Evolutionary conservation across 2,888 invertebrate genomes (phyloP).

Genomic region (Caenorhabditis sp.): DNA sequence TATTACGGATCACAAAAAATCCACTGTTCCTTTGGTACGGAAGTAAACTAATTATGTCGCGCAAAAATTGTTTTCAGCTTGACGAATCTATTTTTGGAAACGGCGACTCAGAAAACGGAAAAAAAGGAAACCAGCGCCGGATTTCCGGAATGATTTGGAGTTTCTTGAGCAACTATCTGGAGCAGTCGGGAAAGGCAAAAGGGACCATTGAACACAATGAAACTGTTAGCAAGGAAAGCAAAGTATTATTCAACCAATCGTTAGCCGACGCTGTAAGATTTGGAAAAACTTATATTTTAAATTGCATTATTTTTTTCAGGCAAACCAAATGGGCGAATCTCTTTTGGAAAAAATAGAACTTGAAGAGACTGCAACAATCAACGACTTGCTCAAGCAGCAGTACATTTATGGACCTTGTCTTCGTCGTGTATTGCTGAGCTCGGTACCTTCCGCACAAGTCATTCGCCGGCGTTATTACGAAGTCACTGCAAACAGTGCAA

Average conservation of each 20-base stretch:
- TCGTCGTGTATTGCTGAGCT: constrained; percentile 6
- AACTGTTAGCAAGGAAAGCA: background rate
- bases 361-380: constrained; percentile 10
- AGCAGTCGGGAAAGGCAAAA: background rate
- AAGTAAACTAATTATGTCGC: too few relatives aligned
- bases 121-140: constrained; percentile 7
- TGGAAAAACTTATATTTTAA: too few relatives aligned
- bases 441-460: background rate
- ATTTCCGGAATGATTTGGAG: constrained; percentile 36
- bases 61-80: too few relatives aligned
- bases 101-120: constrained; percentile 4
- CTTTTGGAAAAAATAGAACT: background rate
- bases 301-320: background rate
- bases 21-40: constrained; percentile 16
- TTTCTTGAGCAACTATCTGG: constrained; percentile 19
- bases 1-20: background rate
- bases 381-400: constrained; percentile 16
- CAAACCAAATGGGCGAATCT: background rate
- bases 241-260: background rate
- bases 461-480: constrained; percentile 3
- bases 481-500: background rate
- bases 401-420: constrained; percentile 23
- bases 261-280: background rate
- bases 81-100: constrained; percentile 19
- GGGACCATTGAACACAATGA: background rate